These are phyloP conservation scores for Scomber colias DNA, from an alignment of 2,113 vertebrate genomes.

Conservation along the genomic window DNA sequence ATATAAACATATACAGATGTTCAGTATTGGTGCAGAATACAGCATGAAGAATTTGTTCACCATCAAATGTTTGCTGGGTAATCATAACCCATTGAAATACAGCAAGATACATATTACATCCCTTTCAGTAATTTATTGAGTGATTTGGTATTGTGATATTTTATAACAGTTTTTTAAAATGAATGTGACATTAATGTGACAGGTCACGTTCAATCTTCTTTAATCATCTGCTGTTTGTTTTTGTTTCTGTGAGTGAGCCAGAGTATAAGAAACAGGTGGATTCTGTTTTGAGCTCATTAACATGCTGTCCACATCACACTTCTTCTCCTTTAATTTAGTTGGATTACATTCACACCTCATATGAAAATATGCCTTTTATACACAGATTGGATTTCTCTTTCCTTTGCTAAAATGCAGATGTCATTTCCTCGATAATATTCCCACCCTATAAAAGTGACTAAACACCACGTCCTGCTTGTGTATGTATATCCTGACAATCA, in stretches of 20 bases:
- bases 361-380: constrained; percentile 18
- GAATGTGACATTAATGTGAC: constrained; percentile 1
- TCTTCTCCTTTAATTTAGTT: constrained; percentile 20
- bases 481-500: not conserved
- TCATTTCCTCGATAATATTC: not conserved
- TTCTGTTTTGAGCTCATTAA: constrained; percentile 3
- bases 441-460: not conserved
- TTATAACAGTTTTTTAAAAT: not conserved
- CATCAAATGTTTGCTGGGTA: not conserved
- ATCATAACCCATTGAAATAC: not conserved
- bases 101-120: not conserved
- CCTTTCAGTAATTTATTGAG: not conserved
- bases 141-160: not conserved
- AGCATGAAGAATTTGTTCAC: not conserved
- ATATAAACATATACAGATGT: not conserved
- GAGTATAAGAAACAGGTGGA: not conserved
- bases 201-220: not conserved
- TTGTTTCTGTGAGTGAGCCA: constrained; percentile 7
- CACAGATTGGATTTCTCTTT: constrained; percentile 24
- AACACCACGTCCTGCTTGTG: not conserved
- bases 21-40: not conserved
- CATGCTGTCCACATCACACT: not conserved
- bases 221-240: constrained; percentile 5
- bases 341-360: constrained; percentile 41
- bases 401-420: constrained; percentile 13